Evolutionary conservation across 2,113 vertebrate genomes (phyloP).

Genomic region (Mastomys natalensis): DNA sequence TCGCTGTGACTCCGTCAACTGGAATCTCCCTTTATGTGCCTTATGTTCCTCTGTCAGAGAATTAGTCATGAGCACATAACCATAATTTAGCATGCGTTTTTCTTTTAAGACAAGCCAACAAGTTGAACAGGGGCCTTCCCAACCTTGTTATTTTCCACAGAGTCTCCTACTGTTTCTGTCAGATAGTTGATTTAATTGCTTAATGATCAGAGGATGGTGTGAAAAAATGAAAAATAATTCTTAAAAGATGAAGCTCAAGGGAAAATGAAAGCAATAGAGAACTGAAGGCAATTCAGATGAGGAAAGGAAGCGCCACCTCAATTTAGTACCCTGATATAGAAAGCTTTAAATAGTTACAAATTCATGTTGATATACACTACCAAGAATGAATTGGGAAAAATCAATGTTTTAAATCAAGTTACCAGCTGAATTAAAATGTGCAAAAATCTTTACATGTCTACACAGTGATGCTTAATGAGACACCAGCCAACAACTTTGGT

Average conservation of each 20-base stretch:
- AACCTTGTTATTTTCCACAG: conserved; percentile 61
- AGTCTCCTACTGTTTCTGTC: conserved; percentile 63
- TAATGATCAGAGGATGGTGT: conserved; percentile 42
- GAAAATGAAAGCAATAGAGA: conserved; percentile 69
- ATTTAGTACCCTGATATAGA: conserved; percentile 67
- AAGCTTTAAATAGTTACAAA: conserved; percentile 75
- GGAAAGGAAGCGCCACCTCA: conserved; percentile 51
- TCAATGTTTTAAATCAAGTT: conserved; percentile 81
- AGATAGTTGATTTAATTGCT: conserved; percentile 62
- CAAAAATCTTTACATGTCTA: conserved; percentile 68
- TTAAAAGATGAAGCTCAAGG: conserved; percentile 47
- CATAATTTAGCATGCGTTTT: conserved; percentile 69
- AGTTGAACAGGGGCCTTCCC: conserved; percentile 73
- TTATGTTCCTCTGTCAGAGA: conserved; percentile 75
- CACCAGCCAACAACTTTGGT: not conserved
- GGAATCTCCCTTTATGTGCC: conserved; percentile 66
- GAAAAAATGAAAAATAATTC: conserved; percentile 51
- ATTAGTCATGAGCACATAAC: conserved; percentile 72
- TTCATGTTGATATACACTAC: conserved; percentile 72
- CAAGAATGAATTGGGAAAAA: conserved; percentile 75
- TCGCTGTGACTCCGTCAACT: conserved; percentile 70
- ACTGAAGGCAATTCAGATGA: conserved; percentile 65
- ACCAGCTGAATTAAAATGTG: conserved; percentile 78
- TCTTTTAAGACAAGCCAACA: conserved; percentile 79
- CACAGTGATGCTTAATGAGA: conserved; percentile 52